Evolutionary conservation across 2,113 vertebrate genomes (phyloP).

Genomic region (Cebidichthys violaceus): DNA sequence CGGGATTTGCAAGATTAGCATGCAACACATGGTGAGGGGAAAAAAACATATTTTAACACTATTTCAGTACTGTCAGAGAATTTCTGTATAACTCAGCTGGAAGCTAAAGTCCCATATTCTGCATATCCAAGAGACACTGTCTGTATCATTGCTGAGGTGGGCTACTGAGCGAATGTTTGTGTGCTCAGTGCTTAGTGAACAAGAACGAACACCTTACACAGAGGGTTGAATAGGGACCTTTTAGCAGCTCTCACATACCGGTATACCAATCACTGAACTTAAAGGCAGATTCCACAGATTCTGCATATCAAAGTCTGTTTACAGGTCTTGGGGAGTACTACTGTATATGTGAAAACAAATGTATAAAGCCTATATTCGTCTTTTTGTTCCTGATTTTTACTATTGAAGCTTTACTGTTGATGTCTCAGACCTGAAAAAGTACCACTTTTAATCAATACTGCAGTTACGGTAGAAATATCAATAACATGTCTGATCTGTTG

Average conservation of each 20-base stretch:
- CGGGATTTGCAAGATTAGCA: slow-evolving; percentile 35
- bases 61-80: slow-evolving; percentile 19
- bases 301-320: background rate
- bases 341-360: background rate
- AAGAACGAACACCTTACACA: slow-evolving; percentile 3
- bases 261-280: background rate
- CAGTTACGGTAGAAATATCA: background rate
- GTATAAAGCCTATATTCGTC: background rate
- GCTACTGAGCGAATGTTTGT: slow-evolving; percentile 1
- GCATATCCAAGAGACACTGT: slow-evolving; percentile 30
- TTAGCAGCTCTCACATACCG: background rate
- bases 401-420: background rate
- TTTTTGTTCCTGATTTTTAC: background rate
- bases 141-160: slow-evolving; percentile 22
- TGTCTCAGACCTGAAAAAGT: background rate
- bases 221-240: background rate
- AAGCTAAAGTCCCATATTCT: slow-evolving; percentile 44
- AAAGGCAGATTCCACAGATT: background rate
- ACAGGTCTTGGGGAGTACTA: background rate
- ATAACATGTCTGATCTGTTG: background rate
- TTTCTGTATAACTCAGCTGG: slow-evolving; percentile 42
- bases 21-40: slow-evolving; percentile 14
- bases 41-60: slow-evolving; percentile 31
- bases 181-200: slow-evolving; percentile 15
- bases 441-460: background rate